A percentile compares a stretch with the other conserved stretches of the same genome.
Evolutionary conservation across 2,888 invertebrate species (phyloP).

Genomic region (Limnephilus marmoratus): DNA sequence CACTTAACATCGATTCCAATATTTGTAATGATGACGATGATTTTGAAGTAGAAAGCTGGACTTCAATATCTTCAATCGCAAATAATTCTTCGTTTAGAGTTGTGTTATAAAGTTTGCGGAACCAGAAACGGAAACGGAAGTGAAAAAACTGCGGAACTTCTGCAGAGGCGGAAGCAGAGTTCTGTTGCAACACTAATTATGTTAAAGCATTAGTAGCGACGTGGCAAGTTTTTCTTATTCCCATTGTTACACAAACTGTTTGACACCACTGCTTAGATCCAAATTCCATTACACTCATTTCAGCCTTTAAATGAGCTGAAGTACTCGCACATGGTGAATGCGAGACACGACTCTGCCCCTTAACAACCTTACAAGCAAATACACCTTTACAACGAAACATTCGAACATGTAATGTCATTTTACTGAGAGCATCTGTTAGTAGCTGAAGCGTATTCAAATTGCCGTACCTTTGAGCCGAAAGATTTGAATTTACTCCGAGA

Average conservation of each 20-base stretch:
- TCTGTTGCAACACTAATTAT: too few relatives aligned
- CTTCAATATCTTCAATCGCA: too few relatives aligned
- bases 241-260: background rate
- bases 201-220: too few relatives aligned
- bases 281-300: background rate
- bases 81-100: too few relatives aligned
- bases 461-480: background rate
- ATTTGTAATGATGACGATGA: too few relatives aligned
- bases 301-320: background rate
- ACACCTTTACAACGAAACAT: background rate
- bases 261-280: background rate
- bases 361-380: background rate
- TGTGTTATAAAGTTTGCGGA: too few relatives aligned
- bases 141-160: too few relatives aligned
- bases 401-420: background rate
- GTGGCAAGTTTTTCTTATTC: background rate
- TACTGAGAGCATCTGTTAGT: background rate
- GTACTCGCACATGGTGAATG: background rate
- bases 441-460: background rate
- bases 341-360: background rate
- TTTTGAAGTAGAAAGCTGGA: too few relatives aligned
- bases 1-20: too few relatives aligned
- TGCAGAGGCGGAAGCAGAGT: too few relatives aligned
- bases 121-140: too few relatives aligned
- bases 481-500: background rate